Evolutionary conservation across 2,113 vertebrate species (phyloP).

Genomic region (Saimiri boliviensis): DNA sequence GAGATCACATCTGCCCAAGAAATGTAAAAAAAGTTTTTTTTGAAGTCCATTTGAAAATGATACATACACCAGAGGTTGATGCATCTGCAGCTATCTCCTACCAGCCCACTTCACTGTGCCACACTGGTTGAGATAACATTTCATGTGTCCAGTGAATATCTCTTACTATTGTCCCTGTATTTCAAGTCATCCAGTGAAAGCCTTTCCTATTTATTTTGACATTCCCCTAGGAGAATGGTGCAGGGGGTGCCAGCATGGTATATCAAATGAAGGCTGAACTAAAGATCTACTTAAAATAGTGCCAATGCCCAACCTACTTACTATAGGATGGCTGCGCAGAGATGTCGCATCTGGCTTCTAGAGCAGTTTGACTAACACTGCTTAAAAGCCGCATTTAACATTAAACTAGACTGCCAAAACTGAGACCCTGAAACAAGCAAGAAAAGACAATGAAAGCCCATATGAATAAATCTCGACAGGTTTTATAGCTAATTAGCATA

Average conservation of each 20-base stretch:
- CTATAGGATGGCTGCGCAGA: neutral
- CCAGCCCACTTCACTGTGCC: neutral
- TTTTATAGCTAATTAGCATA: constrained; percentile 24
- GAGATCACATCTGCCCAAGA: too few relatives aligned
- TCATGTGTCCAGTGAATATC: neutral
- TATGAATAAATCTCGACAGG: constrained; percentile 21
- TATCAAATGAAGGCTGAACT: constrained; percentile 35
- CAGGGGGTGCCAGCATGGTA: neutral
- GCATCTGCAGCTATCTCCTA: neutral
- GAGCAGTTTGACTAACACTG: constrained; percentile 4
- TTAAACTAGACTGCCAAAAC: neutral
- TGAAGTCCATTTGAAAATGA: neutral
- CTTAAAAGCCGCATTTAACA: constrained; percentile 33
- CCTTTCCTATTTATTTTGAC: neutral
- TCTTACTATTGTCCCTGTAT: neutral
- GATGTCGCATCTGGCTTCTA: neutral
- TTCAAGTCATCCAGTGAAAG: constrained; percentile 12
- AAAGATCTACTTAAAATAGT: constrained; percentile 35
- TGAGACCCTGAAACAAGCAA: neutral
- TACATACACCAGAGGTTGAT: neutral
- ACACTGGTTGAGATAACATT: neutral
- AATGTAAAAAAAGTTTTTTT: too few relatives aligned
- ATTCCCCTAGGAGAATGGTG: neutral
- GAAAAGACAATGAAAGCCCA: constrained; percentile 14
- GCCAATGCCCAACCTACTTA: neutral